Conservation (phyloP, 1,140 invertebrate genomes). For the Anastatus disparis region DNA sequence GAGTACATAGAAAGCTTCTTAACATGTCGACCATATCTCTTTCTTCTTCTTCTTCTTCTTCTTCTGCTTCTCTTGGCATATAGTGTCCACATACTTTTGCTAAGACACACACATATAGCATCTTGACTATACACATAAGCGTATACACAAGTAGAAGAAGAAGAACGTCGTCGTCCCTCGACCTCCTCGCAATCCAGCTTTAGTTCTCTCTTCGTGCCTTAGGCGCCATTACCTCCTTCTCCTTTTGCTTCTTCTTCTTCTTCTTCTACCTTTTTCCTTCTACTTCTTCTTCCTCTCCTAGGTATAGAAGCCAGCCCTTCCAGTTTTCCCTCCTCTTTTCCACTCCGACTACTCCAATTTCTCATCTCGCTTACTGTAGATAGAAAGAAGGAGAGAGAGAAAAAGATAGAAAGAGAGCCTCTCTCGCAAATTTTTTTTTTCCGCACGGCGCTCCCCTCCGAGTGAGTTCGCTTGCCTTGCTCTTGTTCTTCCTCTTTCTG, state of each 20-base stretch:
- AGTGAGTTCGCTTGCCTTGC: too few species aligned
- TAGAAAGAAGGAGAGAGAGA: too few species aligned
- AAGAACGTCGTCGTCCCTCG: background rate
- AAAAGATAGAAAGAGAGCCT: too few species aligned
- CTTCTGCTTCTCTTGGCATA: too few species aligned
- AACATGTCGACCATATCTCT: too few species aligned
- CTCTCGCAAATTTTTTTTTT: slow-evolving; percentile 37
- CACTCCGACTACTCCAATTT: slow-evolving; percentile 46
- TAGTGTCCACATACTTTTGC: too few species aligned
- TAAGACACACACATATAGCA: too few species aligned
- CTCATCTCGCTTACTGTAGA: slow-evolving; percentile 40
- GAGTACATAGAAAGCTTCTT: too few species aligned
- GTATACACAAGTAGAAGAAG: background rate
- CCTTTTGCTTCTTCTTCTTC: slow-evolving; percentile 35
- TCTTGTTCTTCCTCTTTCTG: slow-evolving; percentile 35
- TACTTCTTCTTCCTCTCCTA: slow-evolving; percentile 23
- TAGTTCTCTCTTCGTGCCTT: slow-evolving; percentile 8
- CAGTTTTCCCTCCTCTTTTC: slow-evolving; percentile 49
- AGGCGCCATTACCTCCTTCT: slow-evolving; percentile 34
- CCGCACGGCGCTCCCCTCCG: slow-evolving; percentile 39
- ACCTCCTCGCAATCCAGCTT: background rate
- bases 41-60: too few species aligned
- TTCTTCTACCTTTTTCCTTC: slow-evolving; percentile 17
- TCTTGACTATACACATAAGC: too few species aligned
- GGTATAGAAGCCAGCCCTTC: slow-evolving; percentile 48